phyloP scores from a whole-genome alignment of 2,888 invertebrate genomes.

The Chouioia cunea region DNA sequence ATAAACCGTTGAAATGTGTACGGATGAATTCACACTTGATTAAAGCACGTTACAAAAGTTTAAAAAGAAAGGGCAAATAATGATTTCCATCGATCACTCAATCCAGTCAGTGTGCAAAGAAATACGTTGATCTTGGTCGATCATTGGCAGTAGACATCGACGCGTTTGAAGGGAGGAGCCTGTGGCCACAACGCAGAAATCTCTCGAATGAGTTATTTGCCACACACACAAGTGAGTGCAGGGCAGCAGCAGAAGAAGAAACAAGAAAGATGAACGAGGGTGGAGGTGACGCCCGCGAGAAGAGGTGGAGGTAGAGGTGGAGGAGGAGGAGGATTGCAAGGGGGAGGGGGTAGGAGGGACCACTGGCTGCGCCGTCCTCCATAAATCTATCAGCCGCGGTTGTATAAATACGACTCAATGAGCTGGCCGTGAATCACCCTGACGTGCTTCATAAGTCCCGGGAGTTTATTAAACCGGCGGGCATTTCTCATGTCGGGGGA shows the following conservation, averaged over 20 bases:
- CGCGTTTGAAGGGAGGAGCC: too few species aligned
- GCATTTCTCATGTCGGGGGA: slow-evolving; percentile 69
- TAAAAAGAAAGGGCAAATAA: too few species aligned
- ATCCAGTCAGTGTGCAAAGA: too few species aligned
- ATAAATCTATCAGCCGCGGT: slow-evolving; percentile 69
- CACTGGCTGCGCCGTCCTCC: slow-evolving; percentile 68
- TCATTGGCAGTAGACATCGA: too few species aligned
- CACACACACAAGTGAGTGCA: slow-evolving; percentile 3
- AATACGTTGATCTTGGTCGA: too few species aligned
- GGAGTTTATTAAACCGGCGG: slow-evolving; percentile 69
- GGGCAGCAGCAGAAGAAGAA: slow-evolving; percentile 47
- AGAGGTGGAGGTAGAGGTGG: slow-evolving; percentile 47
- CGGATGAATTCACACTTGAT: too few species aligned
- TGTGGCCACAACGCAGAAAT: too few species aligned
- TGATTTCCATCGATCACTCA: too few species aligned
- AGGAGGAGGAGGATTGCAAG: slow-evolving; percentile 38
- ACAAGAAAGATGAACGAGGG: slow-evolving; percentile 50
- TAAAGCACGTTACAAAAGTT: too few species aligned
- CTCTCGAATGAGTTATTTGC: too few species aligned
- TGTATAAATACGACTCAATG: slow-evolving; percentile 70
- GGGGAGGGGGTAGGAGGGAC: slow-evolving; percentile 58
- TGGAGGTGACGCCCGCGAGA: slow-evolving; percentile 45
- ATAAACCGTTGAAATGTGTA: too few species aligned
- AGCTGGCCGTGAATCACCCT: slow-evolving; percentile 69
- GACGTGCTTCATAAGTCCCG: slow-evolving; percentile 70